phyloP scores from a whole-genome alignment of 2,113 vertebrate species.

The Edolisoma coerulescens region DNA sequence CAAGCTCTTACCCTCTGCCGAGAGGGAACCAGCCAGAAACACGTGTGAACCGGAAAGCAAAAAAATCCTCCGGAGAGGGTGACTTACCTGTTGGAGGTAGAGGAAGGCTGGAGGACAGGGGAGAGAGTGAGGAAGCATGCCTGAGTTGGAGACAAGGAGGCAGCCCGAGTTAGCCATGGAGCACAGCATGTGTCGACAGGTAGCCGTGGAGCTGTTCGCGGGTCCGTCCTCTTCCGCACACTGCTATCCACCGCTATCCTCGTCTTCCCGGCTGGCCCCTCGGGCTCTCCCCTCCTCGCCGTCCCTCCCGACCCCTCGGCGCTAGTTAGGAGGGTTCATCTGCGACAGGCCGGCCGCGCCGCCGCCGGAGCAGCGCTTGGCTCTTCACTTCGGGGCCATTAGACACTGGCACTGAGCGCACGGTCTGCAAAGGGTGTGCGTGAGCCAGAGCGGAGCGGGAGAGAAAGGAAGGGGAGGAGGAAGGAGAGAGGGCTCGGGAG shows the following conservation, averaged over 20 bases:
- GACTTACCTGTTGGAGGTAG: conserved; percentile 96
- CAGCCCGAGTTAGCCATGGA: conserved; percentile 96
- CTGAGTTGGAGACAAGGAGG: conserved; percentile 90
- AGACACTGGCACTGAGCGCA: conserved; percentile 77
- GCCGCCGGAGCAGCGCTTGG: conserved; percentile 46
- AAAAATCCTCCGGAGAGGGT: conserved; percentile 48
- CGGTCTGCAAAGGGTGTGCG: conserved; percentile 72
- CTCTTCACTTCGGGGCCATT: conserved; percentile 84
- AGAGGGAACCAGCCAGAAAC: conserved; percentile 38
- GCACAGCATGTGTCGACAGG: conserved; percentile 90
- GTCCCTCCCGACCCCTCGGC: conserved; percentile 71
- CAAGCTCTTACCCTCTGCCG: background rate
- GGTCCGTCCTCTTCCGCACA: conserved; percentile 63
- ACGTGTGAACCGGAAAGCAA: conserved; percentile 64
- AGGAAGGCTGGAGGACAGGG: conserved; percentile 93
- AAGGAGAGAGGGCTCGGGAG: conserved; percentile 59
- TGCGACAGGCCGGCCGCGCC: conserved; percentile 56
- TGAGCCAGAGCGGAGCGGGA: conserved; percentile 65
- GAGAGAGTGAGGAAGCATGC: conserved; percentile 90
- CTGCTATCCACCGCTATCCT: conserved; percentile 41
- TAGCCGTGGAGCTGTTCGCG: conserved; percentile 70
- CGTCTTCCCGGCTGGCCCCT: conserved; percentile 49
- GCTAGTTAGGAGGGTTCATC: conserved; percentile 66
- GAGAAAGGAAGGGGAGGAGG: conserved; percentile 70
- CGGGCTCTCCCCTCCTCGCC: conserved; percentile 58